phyloP scores from a whole-genome alignment of 2,797 vertebrate genomes.

The Oreochromis grahami region DNA sequence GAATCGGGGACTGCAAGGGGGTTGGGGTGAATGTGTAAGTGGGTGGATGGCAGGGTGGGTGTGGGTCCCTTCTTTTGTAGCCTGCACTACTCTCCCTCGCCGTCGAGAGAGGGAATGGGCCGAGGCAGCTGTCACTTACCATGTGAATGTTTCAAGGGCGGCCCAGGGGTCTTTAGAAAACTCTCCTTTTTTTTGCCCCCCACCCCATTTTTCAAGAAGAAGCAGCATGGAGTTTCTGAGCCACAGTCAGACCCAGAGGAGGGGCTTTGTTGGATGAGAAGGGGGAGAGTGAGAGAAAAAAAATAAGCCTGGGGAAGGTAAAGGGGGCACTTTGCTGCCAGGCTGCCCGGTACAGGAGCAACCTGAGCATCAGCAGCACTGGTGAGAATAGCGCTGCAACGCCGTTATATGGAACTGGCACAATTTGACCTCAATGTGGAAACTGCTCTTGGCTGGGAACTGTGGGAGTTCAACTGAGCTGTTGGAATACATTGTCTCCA shows the following conservation, averaged over 20 bases:
- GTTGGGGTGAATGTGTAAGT: slow-evolving; percentile 59
- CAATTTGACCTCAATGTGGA: slow-evolving; percentile 54
- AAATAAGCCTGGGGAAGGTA: slow-evolving; percentile 58
- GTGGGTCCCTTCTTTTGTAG: slow-evolving; percentile 77
- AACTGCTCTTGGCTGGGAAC: slow-evolving; percentile 58
- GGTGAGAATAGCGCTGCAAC: slow-evolving; percentile 27
- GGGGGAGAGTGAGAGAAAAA: slow-evolving; percentile 37
- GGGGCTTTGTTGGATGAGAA: slow-evolving; percentile 64
- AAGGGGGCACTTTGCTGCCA: slow-evolving; percentile 69
- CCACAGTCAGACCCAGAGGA: slow-evolving; percentile 70
- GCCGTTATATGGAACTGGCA: slow-evolving; percentile 16
- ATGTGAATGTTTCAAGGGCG: slow-evolving; percentile 81
- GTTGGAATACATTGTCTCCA: slow-evolving; percentile 71
- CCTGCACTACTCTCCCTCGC: slow-evolving; percentile 60
- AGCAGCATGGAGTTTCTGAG: slow-evolving; percentile 76
- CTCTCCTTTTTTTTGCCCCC: slow-evolving; percentile 48
- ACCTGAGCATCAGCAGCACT: slow-evolving; percentile 47
- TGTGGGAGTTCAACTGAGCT: slow-evolving; percentile 66
- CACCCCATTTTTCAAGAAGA: slow-evolving; percentile 63
- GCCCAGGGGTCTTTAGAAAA: slow-evolving; percentile 76
- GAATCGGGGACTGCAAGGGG: slow-evolving; percentile 50
- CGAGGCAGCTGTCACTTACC: slow-evolving; percentile 85
- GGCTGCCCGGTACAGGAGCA: slow-evolving; percentile 64
- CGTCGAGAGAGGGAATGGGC: slow-evolving; percentile 64
- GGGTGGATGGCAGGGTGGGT: slow-evolving; percentile 65